These are phyloP conservation scores for Pterocles gutturalis DNA, from an alignment of 2,113 vertebrate species.

Conservation along the genomic window DNA sequence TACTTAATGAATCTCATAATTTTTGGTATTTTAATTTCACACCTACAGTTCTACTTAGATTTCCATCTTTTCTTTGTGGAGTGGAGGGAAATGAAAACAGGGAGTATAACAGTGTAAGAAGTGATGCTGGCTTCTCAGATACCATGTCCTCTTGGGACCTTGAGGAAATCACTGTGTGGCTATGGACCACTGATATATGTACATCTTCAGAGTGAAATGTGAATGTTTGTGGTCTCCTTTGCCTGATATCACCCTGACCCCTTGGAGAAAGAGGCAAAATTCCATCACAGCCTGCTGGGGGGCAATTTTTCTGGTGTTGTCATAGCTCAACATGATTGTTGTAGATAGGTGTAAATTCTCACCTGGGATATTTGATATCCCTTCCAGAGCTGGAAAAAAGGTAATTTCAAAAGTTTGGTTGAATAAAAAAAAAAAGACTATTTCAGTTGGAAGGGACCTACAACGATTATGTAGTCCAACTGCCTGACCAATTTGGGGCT, in stretches of 20 bases:
- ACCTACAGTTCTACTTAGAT: background rate
- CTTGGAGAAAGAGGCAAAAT: background rate
- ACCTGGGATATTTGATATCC: background rate
- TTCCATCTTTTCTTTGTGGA: background rate
- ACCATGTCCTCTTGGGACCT: background rate
- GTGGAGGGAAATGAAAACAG: background rate
- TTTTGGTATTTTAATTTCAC: background rate
- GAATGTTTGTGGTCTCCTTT: background rate
- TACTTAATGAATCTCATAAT: background rate
- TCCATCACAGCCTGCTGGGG: background rate
- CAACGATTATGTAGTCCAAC: too few species aligned
- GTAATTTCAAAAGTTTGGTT: background rate
- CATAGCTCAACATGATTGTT: background rate
- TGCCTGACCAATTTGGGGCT: too few species aligned
- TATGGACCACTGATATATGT: background rate
- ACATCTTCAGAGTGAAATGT: background rate
- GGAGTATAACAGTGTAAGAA: background rate
- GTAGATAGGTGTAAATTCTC: background rate
- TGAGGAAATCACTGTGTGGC: background rate
- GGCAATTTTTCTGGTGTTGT: background rate
- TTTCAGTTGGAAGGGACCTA: background rate
- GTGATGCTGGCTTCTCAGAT: background rate
- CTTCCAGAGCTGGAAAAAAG: background rate
- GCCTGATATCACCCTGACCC: background rate
- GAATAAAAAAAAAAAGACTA: background rate